Percentiles rank a stretch among this genome's conserved stretches.
Evolutionary conservation across 2,797 vertebrate genomes (phyloP).

Genomic region (Chaetodon trifasciatus): DNA sequence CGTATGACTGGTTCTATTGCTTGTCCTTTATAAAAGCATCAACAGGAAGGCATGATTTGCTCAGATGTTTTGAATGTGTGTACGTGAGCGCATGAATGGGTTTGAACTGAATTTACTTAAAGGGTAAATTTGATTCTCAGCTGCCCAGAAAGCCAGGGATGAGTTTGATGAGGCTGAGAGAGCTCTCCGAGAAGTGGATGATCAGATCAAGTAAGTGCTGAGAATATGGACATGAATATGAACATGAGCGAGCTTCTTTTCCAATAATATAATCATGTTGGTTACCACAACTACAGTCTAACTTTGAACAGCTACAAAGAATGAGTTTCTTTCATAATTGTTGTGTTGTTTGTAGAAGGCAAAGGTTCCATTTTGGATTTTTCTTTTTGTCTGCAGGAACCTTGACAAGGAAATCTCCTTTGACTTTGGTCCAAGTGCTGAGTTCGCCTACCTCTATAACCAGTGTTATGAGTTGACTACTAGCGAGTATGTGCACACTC

Average conservation of each 20-base stretch:
- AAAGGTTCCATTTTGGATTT: slow-evolving; percentile 2
- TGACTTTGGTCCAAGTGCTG: slow-evolving; percentile 91
- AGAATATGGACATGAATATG: neutral
- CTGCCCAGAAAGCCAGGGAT: slow-evolving; percentile 89
- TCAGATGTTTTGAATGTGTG: neutral
- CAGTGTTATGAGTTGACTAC: slow-evolving; percentile 93
- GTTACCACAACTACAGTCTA: slow-evolving; percentile 15
- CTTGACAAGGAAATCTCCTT: slow-evolving; percentile 93
- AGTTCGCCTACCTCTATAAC: slow-evolving; percentile 92
- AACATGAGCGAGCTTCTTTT: slow-evolving; percentile 21
- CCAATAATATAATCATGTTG: slow-evolving; percentile 43
- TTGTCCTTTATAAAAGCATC: neutral
- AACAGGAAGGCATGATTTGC: neutral
- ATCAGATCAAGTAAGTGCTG: slow-evolving; percentile 88
- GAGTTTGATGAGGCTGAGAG: slow-evolving; percentile 89
- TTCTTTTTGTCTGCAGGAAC: slow-evolving; percentile 81
- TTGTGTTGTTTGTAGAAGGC: slow-evolving; percentile 4
- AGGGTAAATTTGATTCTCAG: slow-evolving; percentile 73
- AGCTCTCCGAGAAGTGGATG: slow-evolving; percentile 90
- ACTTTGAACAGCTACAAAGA: neutral
- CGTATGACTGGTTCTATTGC: neutral
- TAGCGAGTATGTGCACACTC: slow-evolving; percentile 86
- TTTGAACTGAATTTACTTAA: slow-evolving; percentile 3
- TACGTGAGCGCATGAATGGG: neutral
- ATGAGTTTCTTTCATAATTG: neutral